These are phyloP conservation scores for Cephus pulcher DNA, from an alignment of 2,888 invertebrate genomes.

Conservation along the genomic window DNA sequence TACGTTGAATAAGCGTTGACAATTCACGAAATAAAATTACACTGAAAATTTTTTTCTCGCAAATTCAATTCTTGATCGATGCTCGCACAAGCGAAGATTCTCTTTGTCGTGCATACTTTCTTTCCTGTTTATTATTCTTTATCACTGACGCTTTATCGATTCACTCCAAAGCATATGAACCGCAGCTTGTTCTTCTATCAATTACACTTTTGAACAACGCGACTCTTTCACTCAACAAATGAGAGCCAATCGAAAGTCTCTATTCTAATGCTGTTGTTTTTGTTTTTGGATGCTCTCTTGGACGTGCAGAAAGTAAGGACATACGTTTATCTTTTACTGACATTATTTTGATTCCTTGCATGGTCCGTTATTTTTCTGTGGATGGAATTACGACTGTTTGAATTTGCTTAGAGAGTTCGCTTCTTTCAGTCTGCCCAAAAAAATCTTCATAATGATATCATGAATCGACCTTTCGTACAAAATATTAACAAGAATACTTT, in stretches of 20 bases:
- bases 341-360: neutral
- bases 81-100: neutral
- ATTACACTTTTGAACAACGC: neutral
- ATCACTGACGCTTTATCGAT: neutral
- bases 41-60: neutral
- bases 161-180: neutral
- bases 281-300: constrained; percentile 40
- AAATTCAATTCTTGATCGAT: neutral
- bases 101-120: neutral
- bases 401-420: constrained; percentile 7
- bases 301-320: constrained; percentile 56
- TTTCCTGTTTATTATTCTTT: neutral
- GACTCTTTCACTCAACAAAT: neutral
- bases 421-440: constrained; percentile 4
- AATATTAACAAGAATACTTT: neutral
- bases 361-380: neutral
- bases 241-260: constrained; percentile 8
- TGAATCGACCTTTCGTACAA: neutral
- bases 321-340: constrained; percentile 16
- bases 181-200: neutral
- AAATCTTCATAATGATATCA: neutral
- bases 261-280: constrained; percentile 31
- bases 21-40: neutral
- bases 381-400: neutral
- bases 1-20: constrained; percentile 65